Evolutionary conservation across 2,888 invertebrate species (phyloP).

Genomic region (Hypercompe scribonia): DNA sequence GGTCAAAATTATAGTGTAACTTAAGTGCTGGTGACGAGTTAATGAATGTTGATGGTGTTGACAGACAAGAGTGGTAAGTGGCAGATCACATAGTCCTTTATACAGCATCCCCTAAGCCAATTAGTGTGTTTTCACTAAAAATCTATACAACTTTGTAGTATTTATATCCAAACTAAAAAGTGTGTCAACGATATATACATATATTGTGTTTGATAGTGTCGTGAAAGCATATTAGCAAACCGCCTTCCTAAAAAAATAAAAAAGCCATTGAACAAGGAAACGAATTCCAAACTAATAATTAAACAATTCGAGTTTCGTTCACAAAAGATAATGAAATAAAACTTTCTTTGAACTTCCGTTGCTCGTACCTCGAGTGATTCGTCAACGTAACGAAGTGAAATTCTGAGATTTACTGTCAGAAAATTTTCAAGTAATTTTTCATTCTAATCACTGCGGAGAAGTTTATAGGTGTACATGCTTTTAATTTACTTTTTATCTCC

Average conservation of each 20-base stretch:
- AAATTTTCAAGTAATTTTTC: constrained; percentile 56
- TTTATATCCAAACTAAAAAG: constrained; percentile 17
- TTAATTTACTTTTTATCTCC: constrained; percentile 44
- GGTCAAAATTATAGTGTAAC: constrained; percentile 55
- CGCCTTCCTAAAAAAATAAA: constrained; percentile 20
- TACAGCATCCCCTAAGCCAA: constrained; percentile 18
- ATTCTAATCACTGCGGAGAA: constrained; percentile 54
- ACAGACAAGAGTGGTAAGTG: constrained; percentile 71
- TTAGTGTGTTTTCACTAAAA: constrained; percentile 12
- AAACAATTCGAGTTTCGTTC: constrained; percentile 53
- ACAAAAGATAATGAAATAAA: constrained; percentile 65
- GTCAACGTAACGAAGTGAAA: constrained; percentile 59
- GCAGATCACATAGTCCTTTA: constrained; percentile 41
- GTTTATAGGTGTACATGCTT: constrained; percentile 48
- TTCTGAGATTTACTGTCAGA: constrained; percentile 54
- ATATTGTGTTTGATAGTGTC: constrained; percentile 11
- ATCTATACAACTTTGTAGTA: constrained; percentile 2
- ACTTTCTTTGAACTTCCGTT: constrained; percentile 57
- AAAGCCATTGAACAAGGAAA: constrained; percentile 33
- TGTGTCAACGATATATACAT: constrained; percentile 19
- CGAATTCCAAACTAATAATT: constrained; percentile 46
- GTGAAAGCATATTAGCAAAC: constrained; percentile 23
- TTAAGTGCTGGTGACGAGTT: constrained; percentile 59
- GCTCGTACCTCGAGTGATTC: constrained; percentile 50
- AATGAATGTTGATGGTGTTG: constrained; percentile 69